Percentiles rank a stretch among this genome's conserved stretches.
Evolutionary conservation across 2,113 vertebrate species (phyloP).

Genomic region (Dasyprocta punctata): DNA sequence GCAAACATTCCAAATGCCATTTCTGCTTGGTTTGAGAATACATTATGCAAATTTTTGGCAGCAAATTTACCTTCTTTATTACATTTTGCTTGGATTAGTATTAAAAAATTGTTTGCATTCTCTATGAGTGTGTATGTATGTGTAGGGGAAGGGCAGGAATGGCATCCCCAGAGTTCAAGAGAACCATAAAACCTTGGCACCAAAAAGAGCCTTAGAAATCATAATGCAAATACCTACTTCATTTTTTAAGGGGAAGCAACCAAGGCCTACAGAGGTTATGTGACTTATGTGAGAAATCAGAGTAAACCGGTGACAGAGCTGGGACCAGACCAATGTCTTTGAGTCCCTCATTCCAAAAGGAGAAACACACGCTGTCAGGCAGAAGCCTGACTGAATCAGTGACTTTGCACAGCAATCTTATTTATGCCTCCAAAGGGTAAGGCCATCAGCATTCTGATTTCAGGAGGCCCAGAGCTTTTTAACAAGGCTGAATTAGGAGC

Average conservation of each 20-base stretch:
- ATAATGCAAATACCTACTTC: background rate
- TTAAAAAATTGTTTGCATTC: slow-evolving; percentile 75
- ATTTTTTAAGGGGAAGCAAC: background rate
- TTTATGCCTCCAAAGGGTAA: background rate
- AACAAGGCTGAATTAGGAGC: background rate
- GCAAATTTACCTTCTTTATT: slow-evolving; percentile 83
- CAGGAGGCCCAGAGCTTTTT: background rate
- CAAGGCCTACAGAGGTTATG: background rate
- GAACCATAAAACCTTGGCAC: slow-evolving; percentile 14
- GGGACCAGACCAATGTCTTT: background rate
- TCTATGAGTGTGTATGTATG: background rate
- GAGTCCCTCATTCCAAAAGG: background rate
- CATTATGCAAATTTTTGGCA: slow-evolving; percentile 79
- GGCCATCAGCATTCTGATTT: background rate
- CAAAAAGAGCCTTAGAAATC: background rate
- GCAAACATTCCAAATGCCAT: slow-evolving; percentile 75
- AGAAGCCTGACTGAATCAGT: background rate
- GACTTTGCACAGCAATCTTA: background rate
- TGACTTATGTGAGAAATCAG: background rate
- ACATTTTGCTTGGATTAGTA: slow-evolving; percentile 79
- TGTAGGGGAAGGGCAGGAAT: background rate
- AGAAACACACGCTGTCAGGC: background rate
- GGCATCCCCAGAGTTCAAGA: slow-evolving; percentile 29
- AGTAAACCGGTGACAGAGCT: background rate
- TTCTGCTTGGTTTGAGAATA: slow-evolving; percentile 80